Conservation (phyloP, 2,113 vertebrate genomes). For the Balaenoptera acutorostrata region DNA sequence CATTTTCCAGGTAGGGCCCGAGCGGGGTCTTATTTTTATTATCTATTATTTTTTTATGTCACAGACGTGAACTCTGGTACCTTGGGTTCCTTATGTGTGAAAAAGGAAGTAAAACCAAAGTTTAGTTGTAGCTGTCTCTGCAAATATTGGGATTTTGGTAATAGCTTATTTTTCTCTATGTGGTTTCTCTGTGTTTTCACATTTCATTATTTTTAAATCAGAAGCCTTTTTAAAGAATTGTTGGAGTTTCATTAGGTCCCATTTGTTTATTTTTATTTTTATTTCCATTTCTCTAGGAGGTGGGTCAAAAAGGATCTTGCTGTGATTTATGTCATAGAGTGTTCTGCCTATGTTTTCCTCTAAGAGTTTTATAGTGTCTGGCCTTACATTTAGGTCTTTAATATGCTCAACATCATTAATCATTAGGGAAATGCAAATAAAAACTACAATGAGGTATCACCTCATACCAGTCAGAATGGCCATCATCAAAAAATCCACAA, state of each 20-base stretch:
- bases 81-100: neutral
- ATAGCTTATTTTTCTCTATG: neutral
- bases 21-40: neutral
- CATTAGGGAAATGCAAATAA: no score
- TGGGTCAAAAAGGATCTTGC: no score
- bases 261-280: no score
- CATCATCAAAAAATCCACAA: no score
- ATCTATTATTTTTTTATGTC: neutral
- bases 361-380: no score
- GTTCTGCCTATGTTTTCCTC: no score
- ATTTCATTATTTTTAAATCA: neutral
- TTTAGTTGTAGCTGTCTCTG: neutral
- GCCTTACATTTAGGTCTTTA: no score
- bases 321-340: no score
- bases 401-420: no score
- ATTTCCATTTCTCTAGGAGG: no score
- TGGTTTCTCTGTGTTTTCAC: neutral
- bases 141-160: neutral
- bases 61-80: neutral
- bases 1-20: neutral
- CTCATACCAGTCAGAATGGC: no score
- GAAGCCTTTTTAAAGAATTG: neutral
- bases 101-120: neutral
- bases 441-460: no score
- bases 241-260: neutral